These are phyloP conservation scores for Phoenicopterus ruber DNA, from an alignment of 2,113 vertebrate species.

Conservation along the genomic window DNA sequence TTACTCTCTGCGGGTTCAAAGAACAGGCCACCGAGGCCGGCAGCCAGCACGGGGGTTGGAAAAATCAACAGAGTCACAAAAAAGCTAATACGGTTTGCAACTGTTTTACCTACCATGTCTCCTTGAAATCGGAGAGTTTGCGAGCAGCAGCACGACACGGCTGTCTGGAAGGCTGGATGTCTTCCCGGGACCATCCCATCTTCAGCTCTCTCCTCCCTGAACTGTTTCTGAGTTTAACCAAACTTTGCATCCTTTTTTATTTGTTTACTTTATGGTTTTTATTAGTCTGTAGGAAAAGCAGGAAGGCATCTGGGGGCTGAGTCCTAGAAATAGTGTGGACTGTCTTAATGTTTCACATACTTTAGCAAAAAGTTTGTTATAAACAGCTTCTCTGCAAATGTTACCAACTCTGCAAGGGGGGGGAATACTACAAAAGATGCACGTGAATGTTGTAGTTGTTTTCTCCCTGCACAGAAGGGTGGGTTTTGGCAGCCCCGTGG, in stretches of 20 bases:
- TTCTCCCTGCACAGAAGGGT: neutral
- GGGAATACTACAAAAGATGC: no score
- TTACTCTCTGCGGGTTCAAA: neutral
- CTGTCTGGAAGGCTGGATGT: neutral
- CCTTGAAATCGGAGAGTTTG: neutral
- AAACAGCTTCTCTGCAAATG: neutral
- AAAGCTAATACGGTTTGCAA: neutral
- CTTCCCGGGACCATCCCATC: neutral
- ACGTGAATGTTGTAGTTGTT: accelerated
- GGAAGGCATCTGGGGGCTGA: neutral
- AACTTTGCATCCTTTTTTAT: neutral
- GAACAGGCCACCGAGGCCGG: neutral
- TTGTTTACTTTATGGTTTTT: neutral
- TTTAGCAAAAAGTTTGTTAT: neutral
- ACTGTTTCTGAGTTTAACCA: neutral
- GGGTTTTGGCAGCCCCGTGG: accelerated
- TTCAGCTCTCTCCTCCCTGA: neutral
- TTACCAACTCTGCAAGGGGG: neutral
- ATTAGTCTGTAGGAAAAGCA: neutral
- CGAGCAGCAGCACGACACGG: neutral
- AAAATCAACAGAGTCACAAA: conserved; percentile 7
- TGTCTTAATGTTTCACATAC: neutral
- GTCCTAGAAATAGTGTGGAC: neutral
- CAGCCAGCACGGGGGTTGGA: neutral
- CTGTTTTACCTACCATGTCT: neutral